Evolutionary conservation across 2,888 invertebrate species (phyloP).

Genomic region (Deroplatys truncata): DNA sequence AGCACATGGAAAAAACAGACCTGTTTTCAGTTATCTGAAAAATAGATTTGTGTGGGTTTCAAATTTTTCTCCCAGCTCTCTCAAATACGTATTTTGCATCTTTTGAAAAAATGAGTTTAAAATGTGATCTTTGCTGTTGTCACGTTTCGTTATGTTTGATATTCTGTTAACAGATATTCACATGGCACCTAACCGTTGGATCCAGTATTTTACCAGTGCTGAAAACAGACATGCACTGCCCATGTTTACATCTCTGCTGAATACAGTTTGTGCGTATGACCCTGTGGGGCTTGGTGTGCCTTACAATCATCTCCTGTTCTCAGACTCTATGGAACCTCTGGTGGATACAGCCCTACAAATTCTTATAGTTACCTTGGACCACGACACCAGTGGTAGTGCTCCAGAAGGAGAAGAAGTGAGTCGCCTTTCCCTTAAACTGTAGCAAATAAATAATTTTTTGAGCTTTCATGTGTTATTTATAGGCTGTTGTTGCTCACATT

Average conservation of each 20-base stretch:
- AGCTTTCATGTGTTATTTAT: too few species aligned
- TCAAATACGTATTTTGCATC: too few species aligned
- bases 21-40: too few species aligned
- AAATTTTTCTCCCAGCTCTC: too few species aligned
- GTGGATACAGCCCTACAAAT: conserved; percentile 92
- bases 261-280: conserved; percentile 96
- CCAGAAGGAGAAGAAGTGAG: conserved; percentile 62
- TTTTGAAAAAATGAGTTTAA: too few species aligned
- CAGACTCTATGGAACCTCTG: conserved; percentile 87
- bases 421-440: not conserved
- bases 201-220: conserved; percentile 58
- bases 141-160: too few species aligned
- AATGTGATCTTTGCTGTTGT: too few species aligned
- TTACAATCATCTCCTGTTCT: conserved; percentile 95
- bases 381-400: conserved; percentile 68
- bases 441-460: not conserved
- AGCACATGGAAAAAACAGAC: too few species aligned
- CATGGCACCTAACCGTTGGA: conserved; percentile 54
- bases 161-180: conserved; percentile 37
- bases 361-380: conserved; percentile 92
- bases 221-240: conserved; percentile 87
- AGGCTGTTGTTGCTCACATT: too few species aligned
- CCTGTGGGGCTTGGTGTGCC: conserved; percentile 97
- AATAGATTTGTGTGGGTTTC: too few species aligned
- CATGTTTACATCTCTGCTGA: conserved; percentile 94